Base-by-base conservation (phyloP, 2,113 vertebrate species). In the Anguilla japonica region DNA sequence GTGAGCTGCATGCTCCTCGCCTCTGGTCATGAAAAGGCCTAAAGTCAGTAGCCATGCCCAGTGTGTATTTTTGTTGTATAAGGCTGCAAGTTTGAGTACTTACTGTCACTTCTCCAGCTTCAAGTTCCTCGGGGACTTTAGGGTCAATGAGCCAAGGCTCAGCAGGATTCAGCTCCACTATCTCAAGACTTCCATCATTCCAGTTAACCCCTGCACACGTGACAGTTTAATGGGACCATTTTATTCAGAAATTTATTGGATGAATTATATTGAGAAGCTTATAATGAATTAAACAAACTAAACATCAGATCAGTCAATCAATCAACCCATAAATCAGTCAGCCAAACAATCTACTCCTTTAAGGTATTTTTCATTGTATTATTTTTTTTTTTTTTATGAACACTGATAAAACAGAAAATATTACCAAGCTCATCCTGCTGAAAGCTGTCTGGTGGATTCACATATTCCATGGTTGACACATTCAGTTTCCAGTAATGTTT, bases 401-500 rank as follows among this genome's bases (percentile, higher is more conserved):
- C 7, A 71, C 7, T 7, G 26, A n/a, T 20, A 71, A n/a, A 71
- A 71, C 3, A 34, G 41, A 15, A 15, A 67, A 20, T 34, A n/a
- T 92, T 92, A 96, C 96, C 94, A 0, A 97, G 94, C 84, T 97
- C 94, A 0, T 97, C 96, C 89, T 97, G 96, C 57, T 89, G 86
- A 91, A 97, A 97, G 92, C 96, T 96, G 84, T 94, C 94, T 1
- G 96, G 96, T 20, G 96, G 96, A 18, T 97, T 96, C 79, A 95
- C 87, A 3, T 97, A 97, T 84, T 92, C 90, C 96, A 97, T 97
- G 0, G 95, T 94, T 80, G 94, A 94, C 57, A 96, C 91, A 13
- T 97, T 94, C 29, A 96, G 83, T 81, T 94, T 97, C 96, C 96
- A 97, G 89, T 95, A 93, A 88, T 97, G 96, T 50, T 97, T 97